Conservation (phyloP, 2,113 vertebrate genomes). For the Coryphaenoides rupestris region DNA sequence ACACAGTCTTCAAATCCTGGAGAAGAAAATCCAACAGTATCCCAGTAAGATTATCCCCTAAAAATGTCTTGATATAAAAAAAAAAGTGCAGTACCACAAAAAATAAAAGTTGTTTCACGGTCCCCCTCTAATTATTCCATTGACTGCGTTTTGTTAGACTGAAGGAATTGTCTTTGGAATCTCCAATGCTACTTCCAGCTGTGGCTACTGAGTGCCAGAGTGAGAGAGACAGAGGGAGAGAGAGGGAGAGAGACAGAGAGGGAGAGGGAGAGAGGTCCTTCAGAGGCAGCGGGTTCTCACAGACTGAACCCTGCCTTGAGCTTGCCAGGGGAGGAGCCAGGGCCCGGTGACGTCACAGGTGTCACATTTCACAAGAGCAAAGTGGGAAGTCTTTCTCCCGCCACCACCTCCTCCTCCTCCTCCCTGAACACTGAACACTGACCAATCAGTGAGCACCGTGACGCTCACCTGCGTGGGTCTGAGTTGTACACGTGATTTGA, state of each 20-base stretch:
- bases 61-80: conserved; percentile 33
- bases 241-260: no score
- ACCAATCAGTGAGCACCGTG: conserved; percentile 47
- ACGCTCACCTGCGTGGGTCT: conserved; percentile 40
- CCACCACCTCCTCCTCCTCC: no score
- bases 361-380: conserved; percentile 57
- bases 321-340: conserved; percentile 59
- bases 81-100: conserved; percentile 27
- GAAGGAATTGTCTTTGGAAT: conserved; percentile 38
- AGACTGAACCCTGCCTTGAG: conserved; percentile 58
- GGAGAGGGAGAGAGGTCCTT: conserved; percentile 66
- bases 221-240: no score
- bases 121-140: conserved; percentile 57
- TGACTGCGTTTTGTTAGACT: conserved; percentile 39
- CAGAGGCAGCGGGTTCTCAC: conserved; percentile 65
- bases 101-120: conserved; percentile 29
- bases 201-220: conserved; percentile 53
- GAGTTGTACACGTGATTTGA: conserved; percentile 37
- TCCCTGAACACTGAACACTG: conserved; percentile 39
- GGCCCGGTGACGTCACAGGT: conserved; percentile 72
- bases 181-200: conserved; percentile 56
- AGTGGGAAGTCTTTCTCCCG: conserved; percentile 37
- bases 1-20: conserved; percentile 67
- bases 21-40: conserved; percentile 54
- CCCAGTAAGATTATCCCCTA: conserved; percentile 56